Conservation (phyloP, 2,888 invertebrate species). For the Drosophila ochracea region DNA sequence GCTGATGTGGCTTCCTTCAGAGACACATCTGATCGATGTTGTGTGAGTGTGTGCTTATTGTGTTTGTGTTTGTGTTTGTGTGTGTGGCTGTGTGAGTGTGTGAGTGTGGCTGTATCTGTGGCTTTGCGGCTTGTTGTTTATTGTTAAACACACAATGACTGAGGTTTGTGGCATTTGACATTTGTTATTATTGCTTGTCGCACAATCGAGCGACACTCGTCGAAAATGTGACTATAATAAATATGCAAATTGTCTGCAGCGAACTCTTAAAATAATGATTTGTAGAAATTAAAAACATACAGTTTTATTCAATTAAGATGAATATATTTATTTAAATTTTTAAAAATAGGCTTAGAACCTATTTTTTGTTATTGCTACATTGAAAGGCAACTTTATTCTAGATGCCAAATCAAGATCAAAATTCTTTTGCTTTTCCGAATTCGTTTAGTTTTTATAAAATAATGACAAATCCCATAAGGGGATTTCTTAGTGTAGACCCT, state of each 20-base stretch:
- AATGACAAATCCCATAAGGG: too few relatives aligned
- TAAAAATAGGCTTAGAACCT: too few relatives aligned
- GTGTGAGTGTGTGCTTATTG: constrained; percentile 1
- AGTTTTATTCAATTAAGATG: background rate
- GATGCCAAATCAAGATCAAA: background rate
- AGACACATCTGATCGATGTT: constrained; percentile 19
- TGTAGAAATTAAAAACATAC: background rate
- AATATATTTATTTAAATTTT: background rate
- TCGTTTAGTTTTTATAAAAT: background rate
- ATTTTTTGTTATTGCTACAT: background rate
- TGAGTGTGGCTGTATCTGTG: constrained; percentile 14
- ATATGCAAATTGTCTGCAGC: background rate
- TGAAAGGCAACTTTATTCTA: background rate
- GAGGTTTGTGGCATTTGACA: constrained; percentile 52
- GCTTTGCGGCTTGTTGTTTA: constrained; percentile 35
- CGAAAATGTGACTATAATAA: background rate
- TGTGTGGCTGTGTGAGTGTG: constrained; percentile 1
- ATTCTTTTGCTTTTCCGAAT: background rate
- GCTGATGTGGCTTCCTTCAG: constrained; percentile 39
- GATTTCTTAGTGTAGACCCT: too few relatives aligned
- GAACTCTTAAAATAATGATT: background rate
- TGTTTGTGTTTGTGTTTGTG: background rate
- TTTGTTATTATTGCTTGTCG: constrained; percentile 26
- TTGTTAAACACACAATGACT: constrained; percentile 46
- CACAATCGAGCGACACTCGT: constrained; percentile 15